These are phyloP conservation scores for Drosophila sordidula DNA, from an alignment of 2,888 invertebrate genomes.

Conservation along the genomic window DNA sequence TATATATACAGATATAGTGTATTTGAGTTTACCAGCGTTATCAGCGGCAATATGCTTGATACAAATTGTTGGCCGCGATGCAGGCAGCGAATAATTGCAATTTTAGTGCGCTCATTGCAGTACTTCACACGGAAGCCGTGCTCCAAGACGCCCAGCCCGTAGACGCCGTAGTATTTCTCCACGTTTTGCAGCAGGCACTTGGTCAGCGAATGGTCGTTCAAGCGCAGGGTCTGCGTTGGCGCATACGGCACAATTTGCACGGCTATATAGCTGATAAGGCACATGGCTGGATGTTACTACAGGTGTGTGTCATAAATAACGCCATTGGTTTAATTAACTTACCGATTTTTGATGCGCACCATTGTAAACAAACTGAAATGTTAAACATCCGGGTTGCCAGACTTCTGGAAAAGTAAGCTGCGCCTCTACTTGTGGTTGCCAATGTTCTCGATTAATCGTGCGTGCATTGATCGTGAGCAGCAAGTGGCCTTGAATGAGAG, in stretches of 20 bases:
- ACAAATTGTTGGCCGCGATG: slow-evolving; percentile 92
- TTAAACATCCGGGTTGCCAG: slow-evolving; percentile 38
- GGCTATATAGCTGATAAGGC: slow-evolving; percentile 87
- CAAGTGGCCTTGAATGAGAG: slow-evolving; percentile 31
- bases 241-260: slow-evolving; percentile 87
- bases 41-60: slow-evolving; percentile 89
- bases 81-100: slow-evolving; percentile 90
- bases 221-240: slow-evolving; percentile 82
- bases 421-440: background rate
- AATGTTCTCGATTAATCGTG: background rate
- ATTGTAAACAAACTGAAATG: slow-evolving; percentile 82
- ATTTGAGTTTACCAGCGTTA: slow-evolving; percentile 86
- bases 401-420: background rate
- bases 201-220: slow-evolving; percentile 85
- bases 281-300: background rate
- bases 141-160: slow-evolving; percentile 89
- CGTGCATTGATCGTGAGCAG: slow-evolving; percentile 25
- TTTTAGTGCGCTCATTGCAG: slow-evolving; percentile 91
- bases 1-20: background rate
- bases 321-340: slow-evolving; percentile 35
- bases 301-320: slow-evolving; percentile 3
- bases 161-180: slow-evolving; percentile 90
- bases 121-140: slow-evolving; percentile 92
- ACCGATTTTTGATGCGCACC: slow-evolving; percentile 90
- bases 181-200: slow-evolving; percentile 87